Conservation (phyloP, 2,113 vertebrate species). For the Nannobrachium achirus region DNA sequence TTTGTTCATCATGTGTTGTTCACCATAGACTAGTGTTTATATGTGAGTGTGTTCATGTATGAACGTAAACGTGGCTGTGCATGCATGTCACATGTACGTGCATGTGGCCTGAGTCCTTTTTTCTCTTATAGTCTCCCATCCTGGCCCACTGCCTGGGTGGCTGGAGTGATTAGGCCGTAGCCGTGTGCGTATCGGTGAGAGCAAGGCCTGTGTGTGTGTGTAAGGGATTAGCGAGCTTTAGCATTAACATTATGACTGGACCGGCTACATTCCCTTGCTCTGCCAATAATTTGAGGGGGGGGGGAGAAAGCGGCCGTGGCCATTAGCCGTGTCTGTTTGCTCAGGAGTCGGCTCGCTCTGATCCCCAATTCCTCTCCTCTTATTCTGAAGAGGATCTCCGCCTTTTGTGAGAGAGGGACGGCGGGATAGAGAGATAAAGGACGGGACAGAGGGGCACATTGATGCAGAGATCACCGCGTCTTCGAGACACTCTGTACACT, state of each 20-base stretch:
- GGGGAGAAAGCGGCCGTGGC: conserved; percentile 88
- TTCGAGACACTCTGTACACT: conserved; percentile 85
- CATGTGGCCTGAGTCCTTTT: conserved; percentile 1
- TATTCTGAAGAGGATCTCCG: conserved; percentile 75
- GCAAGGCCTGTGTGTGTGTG: conserved; percentile 87
- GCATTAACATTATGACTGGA: conserved; percentile 87
- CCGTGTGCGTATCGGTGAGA: conserved; percentile 88
- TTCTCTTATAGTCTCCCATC: conserved; percentile 31
- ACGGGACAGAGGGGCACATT: conserved; percentile 73
- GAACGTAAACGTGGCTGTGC: neutral
- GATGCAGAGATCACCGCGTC: conserved; percentile 81
- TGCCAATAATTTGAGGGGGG: conserved; percentile 94
- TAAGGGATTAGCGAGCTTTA: conserved; percentile 91
- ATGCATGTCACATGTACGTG: neutral
- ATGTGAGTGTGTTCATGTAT: neutral
- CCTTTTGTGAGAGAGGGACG: conserved; percentile 81
- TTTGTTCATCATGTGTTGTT: neutral
- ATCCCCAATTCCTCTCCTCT: conserved; percentile 90
- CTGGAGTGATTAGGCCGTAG: conserved; percentile 83
- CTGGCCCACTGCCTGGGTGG: conserved; percentile 91
- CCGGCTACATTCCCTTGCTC: conserved; percentile 87
- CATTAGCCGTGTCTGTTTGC: conserved; percentile 94
- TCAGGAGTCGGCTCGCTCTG: conserved; percentile 86
- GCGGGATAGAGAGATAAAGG: conserved; percentile 65
- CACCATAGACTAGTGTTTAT: neutral